Base-by-base conservation (phyloP, 2,888 invertebrate genomes). In the Molorchus minor region DNA sequence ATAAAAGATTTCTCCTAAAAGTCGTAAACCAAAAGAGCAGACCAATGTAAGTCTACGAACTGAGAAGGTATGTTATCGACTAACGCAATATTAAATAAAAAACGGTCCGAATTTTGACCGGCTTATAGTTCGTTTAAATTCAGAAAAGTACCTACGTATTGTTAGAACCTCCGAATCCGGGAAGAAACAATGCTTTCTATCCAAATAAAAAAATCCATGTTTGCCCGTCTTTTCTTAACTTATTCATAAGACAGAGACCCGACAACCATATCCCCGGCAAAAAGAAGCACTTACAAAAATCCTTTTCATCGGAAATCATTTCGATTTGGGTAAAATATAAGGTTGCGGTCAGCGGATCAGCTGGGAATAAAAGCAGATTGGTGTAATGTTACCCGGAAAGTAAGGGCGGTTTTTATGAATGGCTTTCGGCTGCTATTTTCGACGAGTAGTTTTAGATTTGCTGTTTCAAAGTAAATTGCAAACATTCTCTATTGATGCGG, bases 261-360 rank as follows among this genome's bases (percentile, higher is more conserved):
- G 20, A 20, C 17, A 20, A 20, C 19, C 19, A 41, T 19, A 41
- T 20, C 20, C n/a, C 20, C 3, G 41, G 8, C 8, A 41, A 38
- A 17, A 16, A 38, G 16, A 12, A 41, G 41, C 41, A 7, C 19
- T 41, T 41, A 41, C 41, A 19, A 19, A 41, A 41, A 41, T 41
- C 41, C 19, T 2, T 41, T 41, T 41, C 12, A 41, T 7, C 12
- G 19, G 20, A 17, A 41, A 41, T 41, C 41, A 41, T 41, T 20
- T 41, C n/a, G 16, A 41, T 40, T 17, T 41, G n/a, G 19, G 41
- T 12, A 20, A n/a, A 41, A 41, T 19, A 17, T 20, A 41, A 12
- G 41, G 12, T 41, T 20, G 20, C 41, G 41, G 12, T 20, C 19
- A 5, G 19, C 20, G 8, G 19, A n/a, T 3, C 20, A 20, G n/a